Evolutionary conservation across 2,888 invertebrate species (phyloP), one percentile per base, ranked within the genome.

Genomic region (Rosalia funebris): DNA sequence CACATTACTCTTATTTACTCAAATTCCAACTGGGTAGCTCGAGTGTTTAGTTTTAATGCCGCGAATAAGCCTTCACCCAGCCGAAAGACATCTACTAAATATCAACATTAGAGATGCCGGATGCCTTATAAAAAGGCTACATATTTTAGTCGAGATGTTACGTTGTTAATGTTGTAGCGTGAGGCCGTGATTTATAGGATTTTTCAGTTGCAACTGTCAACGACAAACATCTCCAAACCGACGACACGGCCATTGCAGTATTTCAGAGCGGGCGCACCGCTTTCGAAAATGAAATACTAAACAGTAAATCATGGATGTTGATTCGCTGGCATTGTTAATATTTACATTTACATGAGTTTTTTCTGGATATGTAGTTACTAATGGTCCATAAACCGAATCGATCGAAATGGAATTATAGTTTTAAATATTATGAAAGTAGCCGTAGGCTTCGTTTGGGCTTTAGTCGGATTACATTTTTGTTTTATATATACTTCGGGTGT

Each of bases 191-290:
- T 71, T 72, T 71, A 72, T 71, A 62, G 56, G 62, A 71, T 71
- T 70, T 72, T 68, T 68, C 69, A 60, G 66, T 62, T 67, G 65
- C 65, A 63, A 63, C 70, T 70, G 72, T 72, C 72, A 72, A 44
- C 62, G 59, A 44, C 70, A 72, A 59, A 63, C 62, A 62, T 56
- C 65, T 63, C 54, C 54, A 48, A 57, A 55, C 60, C 58, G 50
- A 61, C 64, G 57, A 59, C 55, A 55, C 46, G 62, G 58, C 66
- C 58, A 66, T 68, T 66, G 64, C 57, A 63, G 61, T 58, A 61
- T 66, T 66, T 60, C 50, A 52, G 47, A 61, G 42, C 57, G 55
- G 56, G 17, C 56, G 16, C 32, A 16, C n/a, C 42, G 53, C 53
- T 56, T 44, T 55, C 56, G 50, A 48, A 56, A 60, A 60, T 60